phyloP scores from a whole-genome alignment of 1,140 invertebrate species.

The Tyrophagus putrescentiae region DNA sequence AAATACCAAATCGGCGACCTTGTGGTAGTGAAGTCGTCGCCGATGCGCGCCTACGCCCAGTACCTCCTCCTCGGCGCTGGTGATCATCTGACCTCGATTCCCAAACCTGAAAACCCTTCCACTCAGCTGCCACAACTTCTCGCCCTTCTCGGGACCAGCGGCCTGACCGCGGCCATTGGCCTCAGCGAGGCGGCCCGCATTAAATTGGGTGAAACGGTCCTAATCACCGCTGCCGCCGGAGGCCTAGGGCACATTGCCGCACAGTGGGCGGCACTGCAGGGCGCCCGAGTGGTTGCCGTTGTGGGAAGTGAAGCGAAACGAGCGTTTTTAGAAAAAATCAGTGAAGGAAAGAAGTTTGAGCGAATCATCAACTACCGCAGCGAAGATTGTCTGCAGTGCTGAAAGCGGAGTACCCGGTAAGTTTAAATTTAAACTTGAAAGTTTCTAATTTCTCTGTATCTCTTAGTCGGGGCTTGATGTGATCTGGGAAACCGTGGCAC shows the following conservation, averaged over 20 bases:
- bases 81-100: neutral
- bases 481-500: constrained; percentile 36
- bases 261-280: constrained; percentile 32
- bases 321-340: no score
- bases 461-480: constrained; percentile 35
- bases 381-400: constrained; percentile 34
- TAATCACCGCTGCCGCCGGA: constrained; percentile 34
- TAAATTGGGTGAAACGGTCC: constrained; percentile 30
- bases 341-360: no score
- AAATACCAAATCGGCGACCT: constrained; percentile 1
- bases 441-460: neutral
- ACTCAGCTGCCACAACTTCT: constrained; percentile 28
- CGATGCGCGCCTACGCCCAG: constrained; percentile 16
- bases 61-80: neutral
- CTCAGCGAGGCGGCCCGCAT: constrained; percentile 32
- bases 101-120: neutral
- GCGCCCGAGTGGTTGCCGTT: constrained; percentile 36
- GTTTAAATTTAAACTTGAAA: constrained; percentile 26
- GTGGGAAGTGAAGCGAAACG: no score
- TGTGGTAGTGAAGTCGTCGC: constrained; percentile 1
- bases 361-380: constrained; percentile 34
- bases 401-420: constrained; percentile 33
- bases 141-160: constrained; percentile 31
- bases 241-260: constrained; percentile 35
- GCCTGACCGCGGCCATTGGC: constrained; percentile 32